Evolutionary conservation across 2,797 vertebrate species (phyloP).

Genomic region (Centroberyx gerrardi): DNA sequence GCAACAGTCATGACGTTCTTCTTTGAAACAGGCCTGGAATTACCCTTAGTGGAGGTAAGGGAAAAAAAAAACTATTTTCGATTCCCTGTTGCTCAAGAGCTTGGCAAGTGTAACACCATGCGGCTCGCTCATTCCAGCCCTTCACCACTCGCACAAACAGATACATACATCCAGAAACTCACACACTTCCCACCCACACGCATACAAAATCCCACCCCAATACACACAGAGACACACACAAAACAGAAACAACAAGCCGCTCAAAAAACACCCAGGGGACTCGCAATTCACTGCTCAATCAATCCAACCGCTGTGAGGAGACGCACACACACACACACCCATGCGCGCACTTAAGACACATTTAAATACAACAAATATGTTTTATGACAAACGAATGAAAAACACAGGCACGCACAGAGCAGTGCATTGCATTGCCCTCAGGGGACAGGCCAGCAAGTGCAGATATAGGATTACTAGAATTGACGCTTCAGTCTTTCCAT

Average conservation of each 20-base stretch:
- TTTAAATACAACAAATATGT: conserved; percentile 75
- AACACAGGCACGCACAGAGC: conserved; percentile 37
- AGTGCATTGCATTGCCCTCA: conserved; percentile 66
- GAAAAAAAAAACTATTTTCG: conserved; percentile 24
- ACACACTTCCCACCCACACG: conserved; percentile 69
- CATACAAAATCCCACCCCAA: conserved; percentile 65
- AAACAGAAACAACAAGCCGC: conserved; percentile 81
- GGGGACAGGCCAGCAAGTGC: conserved; percentile 78
- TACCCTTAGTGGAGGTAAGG: conserved; percentile 44
- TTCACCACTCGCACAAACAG: conserved; percentile 47
- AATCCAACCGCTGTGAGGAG: conserved; percentile 65
- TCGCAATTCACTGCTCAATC: conserved; percentile 83
- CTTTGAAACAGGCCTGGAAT: conserved; percentile 51
- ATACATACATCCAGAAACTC: conserved; percentile 49
- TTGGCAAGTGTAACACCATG: conserved; percentile 39
- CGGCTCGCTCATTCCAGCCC: conserved; percentile 53
- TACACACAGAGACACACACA: conserved; percentile 74
- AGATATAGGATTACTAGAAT: conserved; percentile 86
- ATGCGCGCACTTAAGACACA: conserved; percentile 51
- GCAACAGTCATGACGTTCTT: conserved; percentile 23
- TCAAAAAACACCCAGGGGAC: conserved; percentile 85
- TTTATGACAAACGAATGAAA: conserved; percentile 77
- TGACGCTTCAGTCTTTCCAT: conserved; percentile 82
- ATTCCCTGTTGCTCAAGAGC: conserved; percentile 66
- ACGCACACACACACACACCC: conserved; percentile 30